A percentile compares a stretch with the other conserved stretches of the same genome.
Conservation (phyloP, 2,797 vertebrate species). For the Malurus leucopterus region DNA sequence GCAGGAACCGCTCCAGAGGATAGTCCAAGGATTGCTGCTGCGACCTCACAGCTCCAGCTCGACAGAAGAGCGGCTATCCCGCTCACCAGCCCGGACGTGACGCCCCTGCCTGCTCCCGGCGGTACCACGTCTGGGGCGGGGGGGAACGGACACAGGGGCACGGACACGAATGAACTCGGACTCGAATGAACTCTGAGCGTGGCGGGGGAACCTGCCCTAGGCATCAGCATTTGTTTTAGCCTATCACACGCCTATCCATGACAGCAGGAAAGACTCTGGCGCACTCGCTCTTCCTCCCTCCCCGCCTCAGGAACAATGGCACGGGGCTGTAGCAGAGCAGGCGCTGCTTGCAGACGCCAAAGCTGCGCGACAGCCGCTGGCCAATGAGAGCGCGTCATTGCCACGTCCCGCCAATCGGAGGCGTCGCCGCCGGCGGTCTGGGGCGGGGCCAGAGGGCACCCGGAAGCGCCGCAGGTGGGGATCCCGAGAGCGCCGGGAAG, state of each 20-base stretch:
- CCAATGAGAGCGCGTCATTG: rapidly evolving
- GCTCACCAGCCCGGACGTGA: background rate
- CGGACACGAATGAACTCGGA: rapidly evolving
- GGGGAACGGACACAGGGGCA: rapidly evolving
- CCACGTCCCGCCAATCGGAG: background rate
- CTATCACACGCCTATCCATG: rapidly evolving
- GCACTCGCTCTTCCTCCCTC: rapidly evolving
- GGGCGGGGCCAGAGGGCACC: background rate
- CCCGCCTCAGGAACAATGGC: background rate
- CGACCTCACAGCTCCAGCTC: rapidly evolving
- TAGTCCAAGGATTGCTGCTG: rapidly evolving
- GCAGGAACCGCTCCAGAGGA: background rate
- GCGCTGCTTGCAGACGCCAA: rapidly evolving
- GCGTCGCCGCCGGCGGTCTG: rapidly evolving
- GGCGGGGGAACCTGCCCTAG: rapidly evolving
- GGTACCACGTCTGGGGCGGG: rapidly evolving
- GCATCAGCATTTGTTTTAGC: rapidly evolving
- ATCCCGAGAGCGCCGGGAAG: background rate
- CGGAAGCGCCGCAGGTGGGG: background rate
- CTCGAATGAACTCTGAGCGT: too few species aligned
- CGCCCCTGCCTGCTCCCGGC: background rate
- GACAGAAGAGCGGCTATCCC: rapidly evolving
- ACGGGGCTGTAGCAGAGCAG: rapidly evolving
- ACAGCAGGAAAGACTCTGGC: rapidly evolving
- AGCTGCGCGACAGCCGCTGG: rapidly evolving